Evolutionary conservation across 2,797 vertebrate species (phyloP).

Genomic region (Staurois parvus): DNA sequence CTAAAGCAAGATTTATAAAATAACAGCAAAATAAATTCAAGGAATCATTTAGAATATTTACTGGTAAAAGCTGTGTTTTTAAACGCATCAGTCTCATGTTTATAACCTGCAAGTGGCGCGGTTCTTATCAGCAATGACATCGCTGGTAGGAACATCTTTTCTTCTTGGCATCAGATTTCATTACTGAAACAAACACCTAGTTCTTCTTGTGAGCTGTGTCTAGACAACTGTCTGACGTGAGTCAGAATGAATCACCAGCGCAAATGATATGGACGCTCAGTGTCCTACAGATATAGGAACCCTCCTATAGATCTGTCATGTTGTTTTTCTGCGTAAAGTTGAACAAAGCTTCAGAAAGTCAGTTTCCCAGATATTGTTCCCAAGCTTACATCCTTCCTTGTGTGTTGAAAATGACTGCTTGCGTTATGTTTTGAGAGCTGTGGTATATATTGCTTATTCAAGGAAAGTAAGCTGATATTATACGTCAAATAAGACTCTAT

Average conservation of each 20-base stretch:
- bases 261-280: constrained; percentile 1
- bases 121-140: constrained; percentile 26
- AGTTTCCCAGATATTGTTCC: not conserved
- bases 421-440: not conserved
- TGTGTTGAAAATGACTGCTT: not conserved
- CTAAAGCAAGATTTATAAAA: not conserved
- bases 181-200: constrained; percentile 30
- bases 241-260: constrained; percentile 47
- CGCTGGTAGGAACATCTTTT: constrained; percentile 18
- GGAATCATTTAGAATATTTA: not conserved
- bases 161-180: constrained; percentile 42
- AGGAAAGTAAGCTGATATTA: not conserved
- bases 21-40: not conserved
- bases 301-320: not conserved
- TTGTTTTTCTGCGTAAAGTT: constrained; percentile 11
- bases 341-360: constrained; percentile 7
- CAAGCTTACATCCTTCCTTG: not conserved
- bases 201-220: constrained; percentile 33
- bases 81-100: too few species aligned
- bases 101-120: not conserved
- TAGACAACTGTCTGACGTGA: constrained; percentile 42
- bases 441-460: not conserved
- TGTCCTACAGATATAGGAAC: constrained; percentile 18
- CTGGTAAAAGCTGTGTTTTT: not conserved
- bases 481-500: not conserved